Evolutionary conservation across 35 echinoderm and acorn worm species (phyloP), one percentile per base, ranked within the genome.

Genomic region (Amphiura filiformis): DNA sequence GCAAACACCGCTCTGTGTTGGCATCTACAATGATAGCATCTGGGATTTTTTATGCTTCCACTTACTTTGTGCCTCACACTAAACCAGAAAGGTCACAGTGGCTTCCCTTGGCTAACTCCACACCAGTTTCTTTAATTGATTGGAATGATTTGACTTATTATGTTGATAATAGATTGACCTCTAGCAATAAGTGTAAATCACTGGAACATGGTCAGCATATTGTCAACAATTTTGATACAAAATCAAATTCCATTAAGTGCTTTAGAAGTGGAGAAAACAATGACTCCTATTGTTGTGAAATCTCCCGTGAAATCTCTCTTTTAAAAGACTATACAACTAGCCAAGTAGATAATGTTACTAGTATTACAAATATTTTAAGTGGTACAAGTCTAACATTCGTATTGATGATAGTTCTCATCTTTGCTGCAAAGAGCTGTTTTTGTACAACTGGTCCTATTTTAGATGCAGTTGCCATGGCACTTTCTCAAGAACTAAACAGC

Each of bases 361-460:
- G n/a, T n/a, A n/a, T n/a, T n/a, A n/a, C n/a, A n/a, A n/a, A n/a
- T n/a, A n/a, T n/a, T n/a, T n/a, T n/a, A n/a, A n/a, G 17, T 47
- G 61, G 26, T 18, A n/a, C 61, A 70, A 70, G 1, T 70, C 26
- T 70, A 70, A 88, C 91, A 28, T 97, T 97, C 38, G 37, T 90
- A 57, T 38, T 97, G 36, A 78, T 97, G 34, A 76, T 89, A 20
- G 56, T 83, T 38, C 77, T 97, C 34, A 35, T 97, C 37, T 38
- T 97, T 17, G 87, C 76, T 22, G 85, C 86, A 18, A 87, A 86
- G 47, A 47, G 87, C 33, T 98, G 94, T 65, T 61, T 84, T 35
- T 98, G 96, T 65, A 88, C 82, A 33, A 91, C 88, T 13, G 92
- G 88, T 64, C 96, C 96, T 15, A 80, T 98, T 23, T 20, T 98